Evolutionary conservation across 1,140 invertebrate species (phyloP), one percentile per base, ranked within the genome.

Genomic region (Luehdorfia chinensis): DNA sequence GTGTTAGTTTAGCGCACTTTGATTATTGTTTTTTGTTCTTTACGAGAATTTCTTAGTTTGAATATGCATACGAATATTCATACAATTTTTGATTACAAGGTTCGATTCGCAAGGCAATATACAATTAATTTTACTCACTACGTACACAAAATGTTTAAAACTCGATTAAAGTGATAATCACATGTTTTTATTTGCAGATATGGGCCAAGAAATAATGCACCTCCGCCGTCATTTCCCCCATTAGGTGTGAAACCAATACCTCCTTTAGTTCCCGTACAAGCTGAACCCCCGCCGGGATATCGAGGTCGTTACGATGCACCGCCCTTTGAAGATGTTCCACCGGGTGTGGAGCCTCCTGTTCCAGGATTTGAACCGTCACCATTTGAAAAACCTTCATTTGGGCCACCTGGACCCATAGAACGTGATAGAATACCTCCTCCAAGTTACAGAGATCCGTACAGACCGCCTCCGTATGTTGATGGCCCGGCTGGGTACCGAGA

Each of bases 341-440:
- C 83, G 14, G 87, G 85, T 21, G 76, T 84, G 2, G 87, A 89
- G 52, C 87, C 88, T 7, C 80, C 88, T n/a, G 81, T 88, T 12
- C 88, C 88, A 16, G 88, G 88, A 23, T 89, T 87, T 59, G 88
- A 89, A 50, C 84, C 79, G 16, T 76, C 81, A 1, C 81, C 84
- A 9, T 84, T 86, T 56, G 84, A 86, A 41, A 83, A 87, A 58
- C 74, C 75, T 8, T 41, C 72, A n/a, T 73, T 84, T 54, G 70
- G 62, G 25, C 76, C 79, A 30, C 57, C 75, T 3, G 72, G 66
- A 7, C 28, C 69, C 4, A 57, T 73, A 16, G 80, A 86, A 34
- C 73, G 81, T n/a, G 83, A 87, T 19, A 69, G 81, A 41, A 47
- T 78, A 43, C 74, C 74, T 5, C 59, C 75, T 45, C 31, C 74